Percentiles rank a stretch among this genome's conserved stretches.
These are phyloP conservation scores for Sitobion miscanthi DNA, from an alignment of 1,140 invertebrate species.

Conservation along the genomic window DNA sequence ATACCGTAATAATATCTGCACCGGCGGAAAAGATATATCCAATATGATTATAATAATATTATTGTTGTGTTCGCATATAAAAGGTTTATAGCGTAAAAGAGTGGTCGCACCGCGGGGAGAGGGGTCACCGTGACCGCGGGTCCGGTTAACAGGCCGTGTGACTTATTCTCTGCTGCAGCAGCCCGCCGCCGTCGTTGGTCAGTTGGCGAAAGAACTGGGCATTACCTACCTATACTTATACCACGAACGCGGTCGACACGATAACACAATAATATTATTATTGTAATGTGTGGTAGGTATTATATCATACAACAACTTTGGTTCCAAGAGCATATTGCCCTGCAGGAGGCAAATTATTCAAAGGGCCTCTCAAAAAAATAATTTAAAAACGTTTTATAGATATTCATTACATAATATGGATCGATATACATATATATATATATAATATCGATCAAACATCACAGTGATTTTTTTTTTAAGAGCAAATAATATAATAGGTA, in stretches of 20 bases:
- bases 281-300: too few species aligned
- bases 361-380: too few species aligned
- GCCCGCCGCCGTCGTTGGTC: neutral
- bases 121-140: constrained; percentile 34
- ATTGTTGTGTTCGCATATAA: neutral
- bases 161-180: neutral
- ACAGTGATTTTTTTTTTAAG: too few species aligned
- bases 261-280: too few species aligned
- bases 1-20: neutral
- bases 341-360: too few species aligned
- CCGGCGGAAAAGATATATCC: neutral
- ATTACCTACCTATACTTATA: neutral
- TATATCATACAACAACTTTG: too few species aligned
- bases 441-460: too few species aligned
- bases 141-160: constrained; percentile 44
- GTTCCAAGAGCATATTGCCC: too few species aligned
- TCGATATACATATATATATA: too few species aligned
- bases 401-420: too few species aligned
- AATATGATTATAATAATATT: neutral
- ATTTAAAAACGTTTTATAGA: too few species aligned
- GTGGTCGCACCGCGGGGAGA: neutral
- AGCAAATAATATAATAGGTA: too few species aligned
- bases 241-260: neutral
- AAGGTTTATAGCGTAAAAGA: neutral
- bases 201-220: neutral